phyloP scores from a whole-genome alignment of 1,140 invertebrate species.

The Lerema accius region DNA sequence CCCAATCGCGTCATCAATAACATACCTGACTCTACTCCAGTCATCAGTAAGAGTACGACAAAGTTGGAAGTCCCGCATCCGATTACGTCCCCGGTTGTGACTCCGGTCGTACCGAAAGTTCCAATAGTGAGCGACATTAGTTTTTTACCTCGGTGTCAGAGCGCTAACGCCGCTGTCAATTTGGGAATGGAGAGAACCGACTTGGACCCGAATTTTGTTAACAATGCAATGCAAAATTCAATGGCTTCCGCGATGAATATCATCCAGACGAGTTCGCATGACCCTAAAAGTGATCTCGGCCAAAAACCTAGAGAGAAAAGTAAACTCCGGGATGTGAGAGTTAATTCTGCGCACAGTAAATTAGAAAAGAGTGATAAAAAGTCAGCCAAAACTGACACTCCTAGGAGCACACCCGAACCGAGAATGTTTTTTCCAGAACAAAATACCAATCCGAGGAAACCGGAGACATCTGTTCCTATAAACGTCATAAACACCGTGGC shows the following conservation, averaged over 20 bases:
- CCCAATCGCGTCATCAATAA: slow-evolving; percentile 52
- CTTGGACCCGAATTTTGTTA: slow-evolving; percentile 58
- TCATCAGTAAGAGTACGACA: slow-evolving; percentile 67
- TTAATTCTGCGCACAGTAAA: slow-evolving; percentile 80
- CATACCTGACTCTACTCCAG: slow-evolving; percentile 54
- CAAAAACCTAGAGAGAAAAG: slow-evolving; percentile 76
- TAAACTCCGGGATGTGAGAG: slow-evolving; percentile 76
- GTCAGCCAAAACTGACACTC: slow-evolving; percentile 66
- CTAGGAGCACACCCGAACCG: slow-evolving; percentile 68
- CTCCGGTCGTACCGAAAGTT: slow-evolving; percentile 72
- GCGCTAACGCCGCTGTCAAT: slow-evolving; percentile 70
- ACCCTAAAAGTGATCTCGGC: slow-evolving; percentile 66
- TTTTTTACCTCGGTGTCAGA: slow-evolving; percentile 78
- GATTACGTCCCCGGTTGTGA: slow-evolving; percentile 74
- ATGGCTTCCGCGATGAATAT: slow-evolving; percentile 64
- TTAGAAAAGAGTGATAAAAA: slow-evolving; percentile 78
- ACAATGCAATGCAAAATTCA: slow-evolving; percentile 60
- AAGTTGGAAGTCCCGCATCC: slow-evolving; percentile 77
- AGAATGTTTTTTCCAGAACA: slow-evolving; percentile 81
- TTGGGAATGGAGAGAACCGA: slow-evolving; percentile 69
- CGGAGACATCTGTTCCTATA: slow-evolving; percentile 75
- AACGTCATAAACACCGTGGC: slow-evolving; percentile 74
- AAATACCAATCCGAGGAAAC: slow-evolving; percentile 62
- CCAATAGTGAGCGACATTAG: slow-evolving; percentile 69
- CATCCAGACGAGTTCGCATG: slow-evolving; percentile 56